Base-by-base conservation (phyloP, 1,140 invertebrate genomes). In the Leptestheria dahalacensis region DNA sequence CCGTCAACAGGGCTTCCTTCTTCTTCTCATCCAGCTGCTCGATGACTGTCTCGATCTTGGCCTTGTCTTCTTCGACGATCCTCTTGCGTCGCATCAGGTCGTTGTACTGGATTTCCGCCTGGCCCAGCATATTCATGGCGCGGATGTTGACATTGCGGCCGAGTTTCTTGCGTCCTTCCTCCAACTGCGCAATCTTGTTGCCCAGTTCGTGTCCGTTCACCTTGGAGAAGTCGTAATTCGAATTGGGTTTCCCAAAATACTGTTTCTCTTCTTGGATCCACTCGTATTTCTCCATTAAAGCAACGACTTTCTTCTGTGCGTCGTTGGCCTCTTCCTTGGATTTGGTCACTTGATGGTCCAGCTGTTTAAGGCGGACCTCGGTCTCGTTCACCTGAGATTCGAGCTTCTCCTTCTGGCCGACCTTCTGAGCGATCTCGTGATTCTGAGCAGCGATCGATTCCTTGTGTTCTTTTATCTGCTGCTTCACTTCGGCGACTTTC, bases 1-100 rank as follows among this genome's bases (percentile, higher is more conserved):
- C 67, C 11, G 25, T 50, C 48, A 33, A 33, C 9, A 97, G 70
- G 2, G 86, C 85, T 64, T 81, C 77, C 63, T 85, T 83, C 70
- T 96, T 96, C 73, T 93, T 90, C 65, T 86, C 80, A 70, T 97
- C 93, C 64, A 97, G 75, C 66, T 92, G 85, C 33, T 79, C 75
- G 65, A 97, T 95, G 12, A 91, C 84, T 55, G 81, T 77, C 41
- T 83, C 76, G 58, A 97, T 83, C 67, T 87, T 88, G 12, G 78
- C 76, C 66, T 88, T 87, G 70, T 97, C 92, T 62, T 81, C 78
- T 66, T 91, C 82, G n/a, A 96, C 86, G 61, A 89, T 91, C 57
- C 72, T 68, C 53, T 89, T 85, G 64, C 89, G 92, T 21, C 82
- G 79, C 69, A 87, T 74, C 48, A 91, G 76, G 64, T 90, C 84